These are phyloP conservation scores for Tethea ocularis DNA, from an alignment of 2,888 invertebrate genomes.

Conservation along the genomic window DNA sequence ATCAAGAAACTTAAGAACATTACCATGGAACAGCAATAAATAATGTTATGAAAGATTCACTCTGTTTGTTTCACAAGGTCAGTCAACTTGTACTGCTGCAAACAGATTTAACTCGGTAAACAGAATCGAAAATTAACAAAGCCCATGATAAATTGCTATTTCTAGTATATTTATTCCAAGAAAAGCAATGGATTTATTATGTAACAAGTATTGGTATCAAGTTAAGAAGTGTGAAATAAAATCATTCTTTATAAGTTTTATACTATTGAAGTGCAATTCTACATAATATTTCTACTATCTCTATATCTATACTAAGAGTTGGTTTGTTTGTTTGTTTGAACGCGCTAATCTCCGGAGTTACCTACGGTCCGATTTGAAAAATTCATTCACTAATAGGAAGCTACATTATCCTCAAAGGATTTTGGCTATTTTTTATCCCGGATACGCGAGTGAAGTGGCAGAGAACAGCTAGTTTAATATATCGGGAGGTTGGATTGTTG, in stretches of 20 bases:
- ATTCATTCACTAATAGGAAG: too few relatives aligned
- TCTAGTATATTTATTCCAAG: conserved; percentile 9
- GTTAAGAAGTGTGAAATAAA: background rate
- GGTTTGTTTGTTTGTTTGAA: too few relatives aligned
- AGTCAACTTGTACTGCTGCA: conserved; percentile 25
- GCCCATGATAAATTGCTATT: conserved; percentile 14
- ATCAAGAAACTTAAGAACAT: background rate
- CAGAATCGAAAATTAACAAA: conserved; percentile 18
- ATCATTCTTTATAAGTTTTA: background rate
- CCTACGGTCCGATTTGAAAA: too few relatives aligned
- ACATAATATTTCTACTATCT: too few relatives aligned
- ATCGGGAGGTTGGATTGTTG: too few relatives aligned
- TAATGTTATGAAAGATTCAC: conserved; percentile 30
- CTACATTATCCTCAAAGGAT: too few relatives aligned
- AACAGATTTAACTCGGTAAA: conserved; percentile 25
- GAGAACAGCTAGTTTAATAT: too few relatives aligned
- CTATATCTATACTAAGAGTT: too few relatives aligned
- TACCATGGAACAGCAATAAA: conserved; percentile 17
- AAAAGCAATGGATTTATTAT: conserved; percentile 1
- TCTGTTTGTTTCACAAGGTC: conserved; percentile 23
- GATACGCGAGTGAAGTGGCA: too few relatives aligned
- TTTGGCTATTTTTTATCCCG: too few relatives aligned
- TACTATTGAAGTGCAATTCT: too few relatives aligned
- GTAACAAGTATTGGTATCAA: background rate
- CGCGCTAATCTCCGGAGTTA: too few relatives aligned